Evolutionary conservation across 2,888 invertebrate genomes (phyloP).

Genomic region (Volucella zonaria): DNA sequence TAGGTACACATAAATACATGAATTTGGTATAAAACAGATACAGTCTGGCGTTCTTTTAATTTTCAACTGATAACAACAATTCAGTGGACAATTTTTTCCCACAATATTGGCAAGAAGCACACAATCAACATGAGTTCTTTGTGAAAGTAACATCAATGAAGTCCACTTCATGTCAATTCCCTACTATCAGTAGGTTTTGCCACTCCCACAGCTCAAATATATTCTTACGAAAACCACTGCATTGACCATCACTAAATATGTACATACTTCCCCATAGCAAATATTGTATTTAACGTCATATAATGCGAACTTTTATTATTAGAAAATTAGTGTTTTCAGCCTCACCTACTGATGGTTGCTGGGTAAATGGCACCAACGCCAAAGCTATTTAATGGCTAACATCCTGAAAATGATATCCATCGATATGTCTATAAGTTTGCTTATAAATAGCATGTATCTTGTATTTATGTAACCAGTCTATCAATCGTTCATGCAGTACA

Average conservation of each 20-base stretch:
- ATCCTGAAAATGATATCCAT: slow-evolving; percentile 27
- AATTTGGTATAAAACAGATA: too few species aligned
- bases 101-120: too few species aligned
- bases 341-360: not conserved
- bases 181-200: too few species aligned
- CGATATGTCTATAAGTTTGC: slow-evolving; percentile 10
- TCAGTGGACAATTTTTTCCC: too few species aligned
- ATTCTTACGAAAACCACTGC: not conserved
- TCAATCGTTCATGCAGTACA: slow-evolving; percentile 24
- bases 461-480: slow-evolving; percentile 51
- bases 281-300: slow-evolving; percentile 24
- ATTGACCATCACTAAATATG: not conserved
- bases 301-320: slow-evolving; percentile 55
- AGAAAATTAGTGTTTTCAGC: slow-evolving; percentile 33
- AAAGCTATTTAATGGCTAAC: slow-evolving; percentile 33
- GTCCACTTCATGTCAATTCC: too few species aligned
- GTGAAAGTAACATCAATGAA: too few species aligned
- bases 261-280: not conserved
- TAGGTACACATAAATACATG: too few species aligned
- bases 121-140: too few species aligned
- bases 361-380: not conserved
- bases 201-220: not conserved
- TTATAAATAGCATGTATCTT: slow-evolving; percentile 62
- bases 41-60: too few species aligned
- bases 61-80: too few species aligned